Evolutionary conservation across 2,888 invertebrate species (phyloP).

Genomic region (Elaeidobius kamerunicus): DNA sequence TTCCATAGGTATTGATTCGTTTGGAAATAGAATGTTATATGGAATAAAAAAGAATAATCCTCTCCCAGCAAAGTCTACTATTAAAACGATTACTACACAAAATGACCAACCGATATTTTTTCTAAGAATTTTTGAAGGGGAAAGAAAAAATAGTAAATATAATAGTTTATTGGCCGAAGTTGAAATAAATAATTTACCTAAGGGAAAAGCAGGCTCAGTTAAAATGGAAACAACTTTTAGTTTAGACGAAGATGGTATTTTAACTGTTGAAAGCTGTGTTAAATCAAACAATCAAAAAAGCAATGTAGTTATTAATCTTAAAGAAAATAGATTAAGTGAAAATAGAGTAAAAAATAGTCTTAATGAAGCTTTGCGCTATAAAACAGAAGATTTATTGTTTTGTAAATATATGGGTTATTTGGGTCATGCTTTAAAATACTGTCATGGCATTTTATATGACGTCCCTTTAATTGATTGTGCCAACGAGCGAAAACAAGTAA

Average conservation of each 20-base stretch:
- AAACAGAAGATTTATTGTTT: slow-evolving; percentile 22
- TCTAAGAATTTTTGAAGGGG: slow-evolving; percentile 33
- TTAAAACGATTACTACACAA: slow-evolving; percentile 16
- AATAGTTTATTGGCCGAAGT: slow-evolving; percentile 27
- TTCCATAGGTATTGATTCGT: slow-evolving; percentile 33
- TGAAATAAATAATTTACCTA: slow-evolving; percentile 25
- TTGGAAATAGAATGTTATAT: slow-evolving; percentile 30
- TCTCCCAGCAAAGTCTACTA: slow-evolving; percentile 25
- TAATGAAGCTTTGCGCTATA: slow-evolving; percentile 25
- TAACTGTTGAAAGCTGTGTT: slow-evolving; percentile 31
- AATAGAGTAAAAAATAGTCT: slow-evolving; percentile 25
- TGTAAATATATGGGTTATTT: no score
- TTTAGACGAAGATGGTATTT: slow-evolving; percentile 33
- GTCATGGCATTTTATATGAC: no score
- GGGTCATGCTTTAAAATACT: no score
- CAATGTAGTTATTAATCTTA: slow-evolving; percentile 26
- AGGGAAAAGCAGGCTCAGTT: slow-evolving; percentile 23
- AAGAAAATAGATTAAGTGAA: slow-evolving; percentile 24
- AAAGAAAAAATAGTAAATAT: slow-evolving; percentile 25
- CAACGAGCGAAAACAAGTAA: no score
- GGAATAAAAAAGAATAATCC: slow-evolving; percentile 34
- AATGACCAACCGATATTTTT: slow-evolving; percentile 28
- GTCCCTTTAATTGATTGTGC: no score
- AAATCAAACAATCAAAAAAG: slow-evolving; percentile 18
- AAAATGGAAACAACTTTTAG: slow-evolving; percentile 13